Percentiles rank a stretch among this genome's conserved stretches.
Conservation (phyloP, 2,888 invertebrate genomes). For the Arge pagana region DNA sequence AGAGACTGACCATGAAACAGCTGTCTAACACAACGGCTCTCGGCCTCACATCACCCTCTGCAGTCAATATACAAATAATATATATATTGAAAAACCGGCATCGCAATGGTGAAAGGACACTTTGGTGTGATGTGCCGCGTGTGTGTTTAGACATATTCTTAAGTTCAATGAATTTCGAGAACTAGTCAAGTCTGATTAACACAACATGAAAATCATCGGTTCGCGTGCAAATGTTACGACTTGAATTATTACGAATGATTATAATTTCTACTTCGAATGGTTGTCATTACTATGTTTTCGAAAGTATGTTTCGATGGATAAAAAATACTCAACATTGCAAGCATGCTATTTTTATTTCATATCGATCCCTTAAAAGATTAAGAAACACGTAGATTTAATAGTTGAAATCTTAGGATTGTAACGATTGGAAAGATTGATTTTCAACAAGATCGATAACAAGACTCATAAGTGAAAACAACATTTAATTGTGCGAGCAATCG, state of each 20-base stretch:
- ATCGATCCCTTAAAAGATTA: too few species aligned
- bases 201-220: not conserved
- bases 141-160: slow-evolving; percentile 6
- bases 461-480: too few species aligned
- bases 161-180: not conserved
- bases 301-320: not conserved
- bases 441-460: too few species aligned
- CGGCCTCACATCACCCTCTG: slow-evolving; percentile 28
- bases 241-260: slow-evolving; percentile 1
- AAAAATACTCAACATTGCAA: not conserved
- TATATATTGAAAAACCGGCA: not conserved
- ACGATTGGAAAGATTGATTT: too few species aligned
- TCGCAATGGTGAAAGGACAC: not conserved
- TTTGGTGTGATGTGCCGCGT: not conserved
- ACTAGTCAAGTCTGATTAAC: slow-evolving; percentile 5
- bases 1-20: slow-evolving; percentile 80
- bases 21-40: slow-evolving; percentile 64
- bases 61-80: slow-evolving; percentile 33
- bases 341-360: slow-evolving; percentile 10
- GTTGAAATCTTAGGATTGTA: too few species aligned
- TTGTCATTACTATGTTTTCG: not conserved
- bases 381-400: too few species aligned
- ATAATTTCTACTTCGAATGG: slow-evolving; percentile 3
- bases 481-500: too few species aligned
- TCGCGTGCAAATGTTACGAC: not conserved